Evolutionary conservation across 2,113 vertebrate species (phyloP), one percentile per base, ranked within the genome.

Genomic region (Cephalopholis sonnerati): DNA sequence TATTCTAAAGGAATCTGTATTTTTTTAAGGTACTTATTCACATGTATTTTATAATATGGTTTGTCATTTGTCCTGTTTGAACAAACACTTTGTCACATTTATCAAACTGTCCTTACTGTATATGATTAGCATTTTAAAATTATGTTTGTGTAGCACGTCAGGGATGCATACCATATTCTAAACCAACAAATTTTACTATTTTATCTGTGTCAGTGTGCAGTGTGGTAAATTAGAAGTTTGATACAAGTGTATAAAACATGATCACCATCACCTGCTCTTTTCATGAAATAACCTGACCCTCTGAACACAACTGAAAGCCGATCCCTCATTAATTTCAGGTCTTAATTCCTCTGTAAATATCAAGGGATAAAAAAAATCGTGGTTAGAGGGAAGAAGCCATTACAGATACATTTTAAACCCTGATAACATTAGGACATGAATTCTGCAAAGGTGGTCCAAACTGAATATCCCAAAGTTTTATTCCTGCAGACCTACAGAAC

Each of bases 271-370:
- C 51, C 22, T 59, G 41, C 18, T 54, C 17, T 67, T 78, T 74
- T 32, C 1, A 9, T 66, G 17, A 67, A 68, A 27, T 48, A 17
- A 10, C 15, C 2, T 50, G 57, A 53, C 63, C 41, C 41, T n/a
- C 4, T 62, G 13, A 79, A 79, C 72, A 46, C 24, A 18, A 17
- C 22, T 72, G 13, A 79, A 83, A 77, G 57, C 17, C 25, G 32
- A 71, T 65, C 57, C 39, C 63, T 72, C 70, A 36, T 68, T 79
- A 27, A 83, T 73, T 75, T 69, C 48, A 63, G 29, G 18, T 58
- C 58, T 50, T 66, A 71, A 48, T 64, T 32, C 25, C 44, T 73
- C 48, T 78, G 75, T 27, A 76, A 59, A 79, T 84, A 74, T 82
- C 1, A 58, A 80, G 51, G 27, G 39, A 72, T 32, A 15, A 59